These are phyloP conservation scores for Pogonomyrmex californicus DNA, from an alignment of 1,140 invertebrate genomes.

Conservation along the genomic window DNA sequence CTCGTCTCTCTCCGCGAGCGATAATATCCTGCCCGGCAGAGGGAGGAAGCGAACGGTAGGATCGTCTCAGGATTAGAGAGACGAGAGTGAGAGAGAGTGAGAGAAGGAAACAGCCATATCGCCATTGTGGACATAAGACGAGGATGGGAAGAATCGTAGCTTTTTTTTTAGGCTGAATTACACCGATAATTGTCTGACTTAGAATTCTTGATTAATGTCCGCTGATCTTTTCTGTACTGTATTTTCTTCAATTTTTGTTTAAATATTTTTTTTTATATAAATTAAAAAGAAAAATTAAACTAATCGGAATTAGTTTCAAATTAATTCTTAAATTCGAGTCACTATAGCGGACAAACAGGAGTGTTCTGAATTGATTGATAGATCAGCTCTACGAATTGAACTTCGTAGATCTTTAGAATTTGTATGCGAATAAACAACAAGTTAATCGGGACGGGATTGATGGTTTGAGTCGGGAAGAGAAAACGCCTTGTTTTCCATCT, in stretches of 20 bases:
- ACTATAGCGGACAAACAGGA: background rate
- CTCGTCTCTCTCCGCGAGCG: slow-evolving; percentile 8
- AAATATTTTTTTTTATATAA: background rate
- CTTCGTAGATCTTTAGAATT: background rate
- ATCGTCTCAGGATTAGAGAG: slow-evolving; percentile 9
- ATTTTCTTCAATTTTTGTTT: background rate
- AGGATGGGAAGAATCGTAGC: background rate
- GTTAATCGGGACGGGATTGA: background rate
- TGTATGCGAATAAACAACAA: background rate
- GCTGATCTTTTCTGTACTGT: background rate
- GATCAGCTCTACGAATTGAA: background rate
- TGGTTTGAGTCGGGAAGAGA: no score
- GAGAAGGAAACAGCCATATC: slow-evolving; percentile 7
- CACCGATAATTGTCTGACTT: slow-evolving; percentile 3
- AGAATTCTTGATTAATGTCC: background rate
- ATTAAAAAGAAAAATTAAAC: background rate
- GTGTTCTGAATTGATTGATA: background rate
- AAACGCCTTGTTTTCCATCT: background rate
- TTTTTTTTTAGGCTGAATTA: slow-evolving; percentile 6
- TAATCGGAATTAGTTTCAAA: slow-evolving; percentile 6
- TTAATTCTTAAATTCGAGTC: background rate
- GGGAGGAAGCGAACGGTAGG: slow-evolving; percentile 46
- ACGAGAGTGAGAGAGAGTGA: slow-evolving; percentile 7
- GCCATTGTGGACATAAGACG: background rate
- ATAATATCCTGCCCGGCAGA: background rate